Base-by-base conservation (phyloP, 37 sponge, comb jelly and placozoan genomes). In the Mnemiopsis leidyi region DNA sequence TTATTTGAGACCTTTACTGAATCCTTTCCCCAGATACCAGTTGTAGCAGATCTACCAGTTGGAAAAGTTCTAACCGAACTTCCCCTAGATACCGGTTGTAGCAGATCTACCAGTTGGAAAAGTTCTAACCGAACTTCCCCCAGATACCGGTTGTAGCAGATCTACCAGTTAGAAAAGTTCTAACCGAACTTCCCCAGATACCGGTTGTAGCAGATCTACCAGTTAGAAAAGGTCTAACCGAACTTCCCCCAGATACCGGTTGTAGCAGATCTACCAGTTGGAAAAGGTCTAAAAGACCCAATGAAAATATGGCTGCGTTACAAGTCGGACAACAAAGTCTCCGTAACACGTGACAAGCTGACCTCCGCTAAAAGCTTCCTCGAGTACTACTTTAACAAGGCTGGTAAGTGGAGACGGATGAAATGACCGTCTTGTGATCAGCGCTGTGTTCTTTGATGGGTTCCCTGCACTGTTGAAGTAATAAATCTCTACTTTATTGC, bases 81-180 rank as follows among this genome's bases (percentile, higher is more conserved):
- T n/a, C n/a, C n/a, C 36, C 13, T 36, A 79, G 82, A 79, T 79
- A 13, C 82, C 35, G 21, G 35, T 35, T 23, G 82, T 79, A 18
- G 35, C 82, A 5, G 37, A 32, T 79, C 82, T 79, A 29, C 82
- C 82, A 32, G 82, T 79, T 33, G 82, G 82, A 3, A 79, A 79
- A 79, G 82, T n/a, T n/a, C n/a, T n/a, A n/a, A n/a, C n/a, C n/a
- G n/a, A n/a, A n/a, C n/a, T n/a, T n/a, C n/a, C n/a, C 36, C 13
- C 82, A 79, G 82, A 79, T 79, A 13, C 82, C 35, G 21, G 35
- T 35, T 23, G 82, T 79, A 18, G 35, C 82, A 5, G 37, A 32
- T 79, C 82, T 79, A 29, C 82, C 82, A 32, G 82, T 79, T 33
- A 36, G 82, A 3, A 79, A 79, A 79, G 82, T n/a, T n/a, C n/a